These are phyloP conservation scores for Dicentrarchus labrax DNA, from an alignment of 2,113 vertebrate genomes.

Conservation along the genomic window DNA sequence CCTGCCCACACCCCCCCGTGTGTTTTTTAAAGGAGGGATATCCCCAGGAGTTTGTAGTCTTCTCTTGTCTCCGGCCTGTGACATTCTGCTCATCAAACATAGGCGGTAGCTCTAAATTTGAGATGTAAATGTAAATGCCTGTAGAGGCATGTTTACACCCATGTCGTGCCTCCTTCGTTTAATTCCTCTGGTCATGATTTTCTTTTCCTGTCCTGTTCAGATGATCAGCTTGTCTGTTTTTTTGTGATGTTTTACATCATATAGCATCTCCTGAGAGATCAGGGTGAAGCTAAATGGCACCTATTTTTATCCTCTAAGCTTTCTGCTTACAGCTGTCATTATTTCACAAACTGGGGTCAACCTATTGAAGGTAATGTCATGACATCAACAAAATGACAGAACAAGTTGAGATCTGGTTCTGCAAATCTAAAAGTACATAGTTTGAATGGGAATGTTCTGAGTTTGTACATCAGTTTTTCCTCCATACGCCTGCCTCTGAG, in stretches of 20 bases:
- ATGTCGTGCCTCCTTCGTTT: not conserved
- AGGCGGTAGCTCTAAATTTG: constrained; percentile 73
- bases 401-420: not conserved
- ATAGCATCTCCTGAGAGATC: constrained; percentile 8
- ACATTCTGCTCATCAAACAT: constrained; percentile 88
- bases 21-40: constrained; percentile 71
- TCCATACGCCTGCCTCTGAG: not conserved
- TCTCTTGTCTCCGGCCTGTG: constrained; percentile 88
- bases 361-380: constrained; percentile 19
- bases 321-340: constrained; percentile 18
- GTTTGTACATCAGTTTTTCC: constrained; percentile 10
- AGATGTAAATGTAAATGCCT: constrained; percentile 80
- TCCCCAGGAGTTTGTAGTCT: constrained; percentile 79
- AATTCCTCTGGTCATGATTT: constrained; percentile 18
- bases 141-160: constrained; percentile 13
- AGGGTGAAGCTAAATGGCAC: constrained; percentile 29
- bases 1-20: constrained; percentile 48
- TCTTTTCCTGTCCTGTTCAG: constrained; percentile 8
- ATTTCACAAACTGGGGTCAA: constrained; percentile 24
- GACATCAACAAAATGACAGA: constrained; percentile 21
- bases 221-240: constrained; percentile 2
- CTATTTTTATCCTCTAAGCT: constrained; percentile 32
- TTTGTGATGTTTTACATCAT: constrained; percentile 33
- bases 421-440: not conserved
- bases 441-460: constrained; percentile 12